These are phyloP conservation scores for Cacoxenus indagator DNA, from an alignment of 2,888 invertebrate genomes.

Conservation along the genomic window DNA sequence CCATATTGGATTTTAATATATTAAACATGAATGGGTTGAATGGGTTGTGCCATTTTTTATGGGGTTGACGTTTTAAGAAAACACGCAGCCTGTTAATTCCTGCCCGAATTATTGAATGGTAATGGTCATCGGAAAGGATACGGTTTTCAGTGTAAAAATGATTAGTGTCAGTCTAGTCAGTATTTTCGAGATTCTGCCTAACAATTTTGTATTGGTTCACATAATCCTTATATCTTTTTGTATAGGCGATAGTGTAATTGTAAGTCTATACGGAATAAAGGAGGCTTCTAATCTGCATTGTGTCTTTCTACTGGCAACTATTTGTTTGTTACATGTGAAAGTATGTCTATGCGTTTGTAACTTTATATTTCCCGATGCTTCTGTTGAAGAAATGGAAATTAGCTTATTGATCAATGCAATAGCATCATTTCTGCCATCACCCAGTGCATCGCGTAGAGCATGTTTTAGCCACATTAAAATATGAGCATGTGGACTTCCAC, in stretches of 20 bases:
- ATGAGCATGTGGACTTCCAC: slow-evolving; percentile 47
- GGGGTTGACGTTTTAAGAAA: not conserved
- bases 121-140: not conserved
- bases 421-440: slow-evolving; percentile 38
- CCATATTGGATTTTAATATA: slow-evolving; percentile 60
- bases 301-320: slow-evolving; percentile 5
- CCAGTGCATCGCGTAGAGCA: slow-evolving; percentile 44
- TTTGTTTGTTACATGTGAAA: slow-evolving; percentile 29
- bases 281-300: too few species aligned
- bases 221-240: too few species aligned
- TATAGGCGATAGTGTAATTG: slow-evolving; percentile 21
- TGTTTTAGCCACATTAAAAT: slow-evolving; percentile 61
- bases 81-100: not conserved
- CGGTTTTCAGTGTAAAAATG: not conserved
- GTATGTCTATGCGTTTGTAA: slow-evolving; percentile 29
- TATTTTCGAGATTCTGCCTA: too few species aligned
- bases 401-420: slow-evolving; percentile 33
- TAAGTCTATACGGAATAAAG: slow-evolving; percentile 23
- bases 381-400: slow-evolving; percentile 36
- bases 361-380: slow-evolving; percentile 13
- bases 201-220: too few species aligned
- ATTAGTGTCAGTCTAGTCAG: too few species aligned
- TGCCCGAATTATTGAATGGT: not conserved
- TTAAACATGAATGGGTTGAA: slow-evolving; percentile 66
- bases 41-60: slow-evolving; percentile 65